A percentile compares a stretch with the other conserved stretches of the same genome.
Evolutionary conservation across 1,140 invertebrate species (phyloP).

Genomic region (Globodera ellingtonae): DNA sequence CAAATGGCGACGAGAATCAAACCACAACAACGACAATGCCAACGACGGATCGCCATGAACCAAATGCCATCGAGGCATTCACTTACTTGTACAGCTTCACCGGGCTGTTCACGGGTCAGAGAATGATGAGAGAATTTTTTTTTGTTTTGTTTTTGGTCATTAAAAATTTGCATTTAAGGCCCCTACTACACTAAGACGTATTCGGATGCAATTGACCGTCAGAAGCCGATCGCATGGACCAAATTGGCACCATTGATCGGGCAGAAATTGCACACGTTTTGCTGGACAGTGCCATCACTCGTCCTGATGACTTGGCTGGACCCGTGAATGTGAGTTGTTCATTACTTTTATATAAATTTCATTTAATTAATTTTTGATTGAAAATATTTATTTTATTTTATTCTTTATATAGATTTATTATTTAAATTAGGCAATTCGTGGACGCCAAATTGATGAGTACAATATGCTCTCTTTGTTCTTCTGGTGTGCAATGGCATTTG

Average conservation of each 20-base stretch:
- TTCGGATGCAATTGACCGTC: conserved; percentile 31
- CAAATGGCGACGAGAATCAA: not conserved
- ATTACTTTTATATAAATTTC: conserved; percentile 24
- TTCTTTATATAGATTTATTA: not conserved
- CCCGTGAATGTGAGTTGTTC: conserved; percentile 56
- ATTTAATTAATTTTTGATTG: not conserved
- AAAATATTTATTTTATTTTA: too few relatives aligned
- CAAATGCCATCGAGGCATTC: conserved; percentile 54
- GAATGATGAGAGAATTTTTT: not conserved
- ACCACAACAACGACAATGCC: not conserved
- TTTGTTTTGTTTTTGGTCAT: not conserved
- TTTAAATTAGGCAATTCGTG: conserved; percentile 23
- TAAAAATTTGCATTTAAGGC: conserved; percentile 29
- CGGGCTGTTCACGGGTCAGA: conserved; percentile 59
- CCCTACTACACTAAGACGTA: conserved; percentile 63
- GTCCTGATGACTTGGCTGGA: conserved; percentile 53
- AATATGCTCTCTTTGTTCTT: conserved; percentile 76
- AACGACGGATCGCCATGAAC: conserved; percentile 25
- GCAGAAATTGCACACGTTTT: conserved; percentile 38
- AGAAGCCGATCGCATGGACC: conserved; percentile 13
- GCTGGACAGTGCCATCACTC: conserved; percentile 59
- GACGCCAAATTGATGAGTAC: conserved; percentile 65
- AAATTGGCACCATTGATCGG: conserved; percentile 37
- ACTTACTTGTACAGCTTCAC: conserved; percentile 60
- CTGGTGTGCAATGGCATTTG: conserved; percentile 84